Evolutionary conservation across 2,797 vertebrate genomes (phyloP).

Genomic region (Acipenser ruthenus): DNA sequence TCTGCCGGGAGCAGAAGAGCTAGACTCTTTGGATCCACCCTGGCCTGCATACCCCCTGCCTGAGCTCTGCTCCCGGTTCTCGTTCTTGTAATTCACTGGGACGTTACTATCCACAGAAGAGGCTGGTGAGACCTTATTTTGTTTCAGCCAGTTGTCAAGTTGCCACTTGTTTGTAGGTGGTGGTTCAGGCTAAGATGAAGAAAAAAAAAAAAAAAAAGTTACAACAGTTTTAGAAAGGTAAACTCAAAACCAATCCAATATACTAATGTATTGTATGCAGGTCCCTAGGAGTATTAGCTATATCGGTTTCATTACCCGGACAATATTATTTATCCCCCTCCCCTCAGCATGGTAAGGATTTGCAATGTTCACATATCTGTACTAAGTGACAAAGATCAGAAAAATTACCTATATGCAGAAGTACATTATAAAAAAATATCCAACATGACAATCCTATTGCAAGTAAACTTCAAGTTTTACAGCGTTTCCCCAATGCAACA

Average conservation of each 20-base stretch:
- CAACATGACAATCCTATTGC: too few species aligned
- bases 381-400: too few species aligned
- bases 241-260: neutral
- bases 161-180: conserved; percentile 95
- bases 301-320: too few species aligned
- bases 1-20: conserved; percentile 68
- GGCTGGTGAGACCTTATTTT: conserved; percentile 87
- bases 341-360: too few species aligned
- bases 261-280: too few species aligned
- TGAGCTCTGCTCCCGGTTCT: conserved; percentile 71
- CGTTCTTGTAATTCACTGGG: conserved; percentile 86
- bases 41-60: conserved; percentile 72
- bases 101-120: conserved; percentile 87
- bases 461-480: too few species aligned
- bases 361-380: too few species aligned
- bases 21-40: conserved; percentile 75
- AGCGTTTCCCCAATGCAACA: too few species aligned
- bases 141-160: conserved; percentile 96
- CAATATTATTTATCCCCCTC: too few species aligned
- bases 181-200: conserved; percentile 75
- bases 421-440: too few species aligned
- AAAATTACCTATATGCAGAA: too few species aligned
- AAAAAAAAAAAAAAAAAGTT: neutral
- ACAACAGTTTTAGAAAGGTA: conserved; percentile 1
- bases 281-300: too few species aligned